Conservation (phyloP, 2,113 vertebrate genomes). For the Oncorhynchus clarkii region DNA sequence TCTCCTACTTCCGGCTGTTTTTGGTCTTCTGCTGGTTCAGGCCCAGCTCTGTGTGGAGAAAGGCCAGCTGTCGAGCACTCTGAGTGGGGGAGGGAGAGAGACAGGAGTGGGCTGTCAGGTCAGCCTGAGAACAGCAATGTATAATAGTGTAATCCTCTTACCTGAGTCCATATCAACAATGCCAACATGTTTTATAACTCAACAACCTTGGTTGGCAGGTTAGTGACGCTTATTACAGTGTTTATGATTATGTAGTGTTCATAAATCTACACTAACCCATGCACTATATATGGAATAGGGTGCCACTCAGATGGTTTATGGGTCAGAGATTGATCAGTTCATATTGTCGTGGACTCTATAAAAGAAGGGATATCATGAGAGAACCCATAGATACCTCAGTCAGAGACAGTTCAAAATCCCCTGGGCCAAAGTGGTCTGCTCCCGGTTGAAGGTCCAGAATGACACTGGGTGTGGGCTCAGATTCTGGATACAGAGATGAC, state of each 20-base stretch:
- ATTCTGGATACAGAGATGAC: conserved; percentile 61
- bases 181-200: conserved; percentile 9
- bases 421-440: conserved; percentile 79
- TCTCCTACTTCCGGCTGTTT: conserved; percentile 30
- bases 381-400: conserved; percentile 76
- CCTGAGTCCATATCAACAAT: background rate
- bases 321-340: background rate
- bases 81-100: conserved; percentile 59
- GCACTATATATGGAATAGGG: background rate
- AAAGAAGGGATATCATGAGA: background rate
- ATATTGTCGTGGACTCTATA: background rate
- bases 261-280: background rate
- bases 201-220: background rate
- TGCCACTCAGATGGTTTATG: background rate
- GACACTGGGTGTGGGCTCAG: conserved; percentile 68
- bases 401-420: conserved; percentile 78
- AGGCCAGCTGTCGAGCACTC: conserved; percentile 85
- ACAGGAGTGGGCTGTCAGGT: conserved; percentile 1
- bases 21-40: conserved; percentile 51
- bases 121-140: background rate
- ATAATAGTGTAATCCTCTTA: background rate
- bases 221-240: background rate
- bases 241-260: background rate
- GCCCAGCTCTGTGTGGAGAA: conserved; percentile 83
- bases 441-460: conserved; percentile 83